Percentiles rank a stretch among this genome's conserved stretches.
phyloP scores from a whole-genome alignment of 2,888 invertebrate genomes.

The Tinea pellionella region DNA sequence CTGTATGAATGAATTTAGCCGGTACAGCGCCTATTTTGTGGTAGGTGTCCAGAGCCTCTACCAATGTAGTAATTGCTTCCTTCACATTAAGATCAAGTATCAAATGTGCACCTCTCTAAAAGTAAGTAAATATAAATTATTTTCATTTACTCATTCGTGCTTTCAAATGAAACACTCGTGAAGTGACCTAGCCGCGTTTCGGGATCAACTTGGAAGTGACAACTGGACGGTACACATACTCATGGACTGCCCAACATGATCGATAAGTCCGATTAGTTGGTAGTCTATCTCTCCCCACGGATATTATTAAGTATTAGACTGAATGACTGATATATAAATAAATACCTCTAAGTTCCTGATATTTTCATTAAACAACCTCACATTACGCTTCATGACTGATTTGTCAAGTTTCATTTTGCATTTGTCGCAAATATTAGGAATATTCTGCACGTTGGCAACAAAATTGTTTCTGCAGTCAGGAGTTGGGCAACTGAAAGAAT shows the following conservation, averaged over 20 bases:
- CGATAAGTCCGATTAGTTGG: no score
- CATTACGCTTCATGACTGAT: not conserved
- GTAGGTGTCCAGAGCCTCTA: constrained; percentile 69
- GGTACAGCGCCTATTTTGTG: constrained; percentile 73
- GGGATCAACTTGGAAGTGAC: no score
- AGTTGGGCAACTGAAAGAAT: not conserved
- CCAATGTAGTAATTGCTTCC: constrained; percentile 67
- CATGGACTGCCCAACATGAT: no score
- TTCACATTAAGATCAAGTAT: constrained; percentile 67
- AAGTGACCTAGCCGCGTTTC: no score
- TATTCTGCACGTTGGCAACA: not conserved
- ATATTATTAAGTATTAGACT: no score
- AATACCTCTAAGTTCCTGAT: not conserved
- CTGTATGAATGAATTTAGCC: constrained; percentile 74
- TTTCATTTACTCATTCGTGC: no score
- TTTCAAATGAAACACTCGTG: no score
- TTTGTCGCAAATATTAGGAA: not conserved
- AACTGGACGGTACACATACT: no score
- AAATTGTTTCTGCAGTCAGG: not conserved
- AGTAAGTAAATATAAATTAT: no score
- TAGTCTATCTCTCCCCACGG: no score
- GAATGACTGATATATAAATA: no score
- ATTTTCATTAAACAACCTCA: not conserved
- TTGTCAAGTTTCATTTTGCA: not conserved
- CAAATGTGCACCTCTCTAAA: constrained; percentile 41